Evolutionary conservation across 2,113 vertebrate genomes (phyloP).

Genomic region (Corythoichthys haematopterus): DNA sequence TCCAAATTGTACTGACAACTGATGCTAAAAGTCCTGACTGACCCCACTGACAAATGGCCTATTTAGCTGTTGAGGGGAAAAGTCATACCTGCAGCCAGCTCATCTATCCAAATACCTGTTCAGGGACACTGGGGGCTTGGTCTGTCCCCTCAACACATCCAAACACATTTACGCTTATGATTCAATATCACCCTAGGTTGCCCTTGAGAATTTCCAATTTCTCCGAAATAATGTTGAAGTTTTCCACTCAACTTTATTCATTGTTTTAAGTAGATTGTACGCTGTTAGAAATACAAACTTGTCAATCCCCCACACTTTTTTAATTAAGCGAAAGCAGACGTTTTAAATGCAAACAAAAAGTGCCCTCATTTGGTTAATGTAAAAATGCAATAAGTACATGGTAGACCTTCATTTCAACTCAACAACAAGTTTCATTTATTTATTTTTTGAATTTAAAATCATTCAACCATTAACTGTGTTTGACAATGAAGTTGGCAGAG

Average conservation of each 20-base stretch:
- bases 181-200: neutral
- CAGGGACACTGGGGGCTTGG: slow-evolving; percentile 35
- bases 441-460: too few relatives aligned
- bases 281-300: neutral
- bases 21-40: slow-evolving; percentile 37
- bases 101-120: slow-evolving; percentile 42
- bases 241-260: neutral
- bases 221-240: neutral
- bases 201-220: neutral
- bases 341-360: neutral
- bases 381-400: neutral
- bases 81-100: slow-evolving; percentile 45
- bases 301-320: neutral
- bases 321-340: neutral
- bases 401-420: neutral
- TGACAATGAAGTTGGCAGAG: too few relatives aligned
- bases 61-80: slow-evolving; percentile 39
- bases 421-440: neutral
- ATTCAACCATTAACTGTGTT: too few relatives aligned
- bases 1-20: slow-evolving; percentile 39
- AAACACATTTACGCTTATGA: slow-evolving; percentile 2
- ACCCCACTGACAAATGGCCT: slow-evolving; percentile 51
- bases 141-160: slow-evolving; percentile 12
- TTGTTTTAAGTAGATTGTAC: neutral
- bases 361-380: neutral